Conservation (phyloP, 2,888 invertebrate species). For the Marronus borbonicus region DNA sequence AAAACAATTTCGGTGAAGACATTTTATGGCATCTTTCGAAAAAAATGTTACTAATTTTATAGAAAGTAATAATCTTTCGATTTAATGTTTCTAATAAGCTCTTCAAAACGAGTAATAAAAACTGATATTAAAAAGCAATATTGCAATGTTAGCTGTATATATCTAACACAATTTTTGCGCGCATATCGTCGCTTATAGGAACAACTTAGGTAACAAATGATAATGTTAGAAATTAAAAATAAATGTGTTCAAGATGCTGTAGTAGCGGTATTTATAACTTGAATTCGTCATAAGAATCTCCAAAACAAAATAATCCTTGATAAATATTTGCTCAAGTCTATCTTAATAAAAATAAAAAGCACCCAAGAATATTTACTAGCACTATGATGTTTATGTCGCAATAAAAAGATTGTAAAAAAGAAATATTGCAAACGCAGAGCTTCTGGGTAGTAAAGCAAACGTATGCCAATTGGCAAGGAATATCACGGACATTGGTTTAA, state of each 20-base stretch:
- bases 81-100: background rate
- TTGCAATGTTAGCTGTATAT: no score
- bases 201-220: no score
- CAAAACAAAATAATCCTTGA: no score
- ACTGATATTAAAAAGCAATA: background rate
- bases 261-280: no score
- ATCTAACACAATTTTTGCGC: no score
- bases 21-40: conserved; percentile 10
- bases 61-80: background rate
- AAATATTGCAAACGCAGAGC: background rate
- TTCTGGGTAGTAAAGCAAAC: background rate
- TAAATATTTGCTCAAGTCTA: background rate
- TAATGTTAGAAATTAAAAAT: no score
- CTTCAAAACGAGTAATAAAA: background rate
- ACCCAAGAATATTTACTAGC: background rate
- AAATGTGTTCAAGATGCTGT: no score
- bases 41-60: background rate
- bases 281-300: no score
- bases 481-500: background rate
- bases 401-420: conserved; percentile 10
- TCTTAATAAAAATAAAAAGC: background rate
- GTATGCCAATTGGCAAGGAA: conserved; percentile 2
- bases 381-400: background rate
- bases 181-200: no score
- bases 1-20: background rate